phyloP scores from a whole-genome alignment of 1,140 invertebrate species.

The Adelges cooleyi region DNA sequence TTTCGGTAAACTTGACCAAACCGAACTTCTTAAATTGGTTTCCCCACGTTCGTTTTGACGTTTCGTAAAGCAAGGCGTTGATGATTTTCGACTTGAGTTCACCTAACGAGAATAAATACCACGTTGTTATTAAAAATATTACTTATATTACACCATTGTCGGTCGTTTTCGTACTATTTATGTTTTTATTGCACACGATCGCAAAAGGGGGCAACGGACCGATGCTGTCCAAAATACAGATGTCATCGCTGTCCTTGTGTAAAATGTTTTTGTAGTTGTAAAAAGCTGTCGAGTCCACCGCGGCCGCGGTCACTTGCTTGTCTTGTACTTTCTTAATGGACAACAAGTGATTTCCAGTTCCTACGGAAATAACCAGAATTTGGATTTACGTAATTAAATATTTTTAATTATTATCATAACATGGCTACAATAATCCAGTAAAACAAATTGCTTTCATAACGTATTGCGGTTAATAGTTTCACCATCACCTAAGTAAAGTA shows the following conservation, averaged over 20 bases:
- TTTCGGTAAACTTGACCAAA: constrained; percentile 42
- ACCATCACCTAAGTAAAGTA: too few species aligned
- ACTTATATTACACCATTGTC: too few species aligned
- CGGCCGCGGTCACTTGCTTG: constrained; percentile 49
- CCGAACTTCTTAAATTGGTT: constrained; percentile 43
- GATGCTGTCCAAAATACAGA: constrained; percentile 46
- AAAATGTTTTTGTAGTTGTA: constrained; percentile 45
- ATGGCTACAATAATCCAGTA: too few species aligned
- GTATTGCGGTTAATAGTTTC: too few species aligned
- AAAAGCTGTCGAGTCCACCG: constrained; percentile 49
- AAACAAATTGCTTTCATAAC: too few species aligned
- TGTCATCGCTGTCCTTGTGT: constrained; percentile 45
- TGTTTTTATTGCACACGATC: constrained; percentile 44
- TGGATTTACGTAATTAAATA: not conserved
- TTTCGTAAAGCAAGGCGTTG: constrained; percentile 39
- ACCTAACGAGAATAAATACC: constrained; percentile 35
- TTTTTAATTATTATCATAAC: too few species aligned
- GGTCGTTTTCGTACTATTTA: constrained; percentile 40
- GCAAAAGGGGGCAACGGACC: constrained; percentile 50
- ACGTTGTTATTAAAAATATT: too few species aligned
- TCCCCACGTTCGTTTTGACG: constrained; percentile 40
- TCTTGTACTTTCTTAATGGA: constrained; percentile 49
- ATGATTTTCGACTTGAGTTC: constrained; percentile 41
- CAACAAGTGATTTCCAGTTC: constrained; percentile 47
- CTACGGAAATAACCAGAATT: constrained; percentile 36